Evolutionary conservation across 2,797 vertebrate genomes (phyloP).

Genomic region (Gymnothorax javanicus): DNA sequence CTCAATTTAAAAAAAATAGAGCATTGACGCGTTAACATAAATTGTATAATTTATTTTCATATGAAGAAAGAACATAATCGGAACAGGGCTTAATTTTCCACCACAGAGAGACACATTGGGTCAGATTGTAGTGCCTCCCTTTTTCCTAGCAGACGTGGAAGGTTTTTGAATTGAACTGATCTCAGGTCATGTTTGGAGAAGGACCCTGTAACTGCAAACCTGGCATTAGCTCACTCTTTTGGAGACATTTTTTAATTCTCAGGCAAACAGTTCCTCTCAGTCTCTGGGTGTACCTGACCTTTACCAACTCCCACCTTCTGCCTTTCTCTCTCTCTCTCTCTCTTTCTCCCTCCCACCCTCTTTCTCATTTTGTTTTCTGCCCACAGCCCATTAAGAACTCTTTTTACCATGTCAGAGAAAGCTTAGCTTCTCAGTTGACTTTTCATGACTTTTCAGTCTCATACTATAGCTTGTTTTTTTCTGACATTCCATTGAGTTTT

Average conservation of each 20-base stretch:
- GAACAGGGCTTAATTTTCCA: no score
- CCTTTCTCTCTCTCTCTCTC: neutral
- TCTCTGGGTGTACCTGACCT: conserved; percentile 1
- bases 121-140: neutral
- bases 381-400: neutral
- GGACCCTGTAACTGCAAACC: neutral
- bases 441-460: neutral
- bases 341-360: neutral
- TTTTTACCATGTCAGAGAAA: neutral
- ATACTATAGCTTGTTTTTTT: neutral
- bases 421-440: neutral
- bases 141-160: neutral
- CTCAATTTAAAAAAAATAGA: neutral
- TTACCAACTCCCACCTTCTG: neutral
- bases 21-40: neutral
- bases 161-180: neutral
- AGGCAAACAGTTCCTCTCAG: neutral
- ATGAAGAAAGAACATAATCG: neutral
- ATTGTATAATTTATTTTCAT: neutral
- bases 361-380: neutral
- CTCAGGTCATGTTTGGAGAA: neutral
- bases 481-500: neutral
- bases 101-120: no score
- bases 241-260: neutral
- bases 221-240: neutral